Conservation (phyloP, 1,140 invertebrate genomes). For the Cotesia typhae region DNA sequence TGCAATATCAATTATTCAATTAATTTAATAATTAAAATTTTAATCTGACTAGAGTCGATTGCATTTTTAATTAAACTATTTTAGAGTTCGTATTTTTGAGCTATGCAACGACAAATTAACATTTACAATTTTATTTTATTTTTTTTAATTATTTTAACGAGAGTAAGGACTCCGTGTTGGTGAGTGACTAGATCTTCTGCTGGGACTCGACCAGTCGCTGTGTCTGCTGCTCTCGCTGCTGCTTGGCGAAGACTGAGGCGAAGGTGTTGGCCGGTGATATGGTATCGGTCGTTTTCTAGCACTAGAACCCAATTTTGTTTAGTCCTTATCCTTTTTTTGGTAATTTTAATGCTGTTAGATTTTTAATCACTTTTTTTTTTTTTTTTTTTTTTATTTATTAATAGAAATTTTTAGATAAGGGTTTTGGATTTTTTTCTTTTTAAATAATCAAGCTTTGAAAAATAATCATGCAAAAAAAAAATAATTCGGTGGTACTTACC, state of each 20-base stretch:
- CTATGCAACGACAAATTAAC: constrained; percentile 14
- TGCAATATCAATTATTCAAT: background rate
- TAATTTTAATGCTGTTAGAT: background rate
- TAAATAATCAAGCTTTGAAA: background rate
- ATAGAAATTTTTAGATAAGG: background rate
- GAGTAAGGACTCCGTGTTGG: constrained; percentile 58
- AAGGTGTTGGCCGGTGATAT: constrained; percentile 83
- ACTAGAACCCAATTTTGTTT: constrained; percentile 68
- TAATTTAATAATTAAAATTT: constrained; percentile 10
- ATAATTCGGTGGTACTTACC: too few relatives aligned
- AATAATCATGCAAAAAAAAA: constrained; percentile 4
- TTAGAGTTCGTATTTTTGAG: background rate
- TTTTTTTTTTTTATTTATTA: too few relatives aligned
- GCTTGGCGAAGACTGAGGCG: constrained; percentile 74
- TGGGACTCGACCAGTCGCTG: constrained; percentile 65
- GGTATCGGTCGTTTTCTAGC: constrained; percentile 90
- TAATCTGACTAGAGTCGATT: background rate
- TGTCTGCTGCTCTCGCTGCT: constrained; percentile 71
- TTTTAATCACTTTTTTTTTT: too few relatives aligned
- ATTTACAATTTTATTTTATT: too few relatives aligned
- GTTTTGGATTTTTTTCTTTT: too few relatives aligned
- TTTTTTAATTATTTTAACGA: constrained; percentile 39
- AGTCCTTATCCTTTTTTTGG: constrained; percentile 22
- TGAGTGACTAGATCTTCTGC: constrained; percentile 62
- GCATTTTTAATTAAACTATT: constrained; percentile 4